Base-by-base conservation (phyloP, 2,113 vertebrate species). In the Synchiropus splendidus region DNA sequence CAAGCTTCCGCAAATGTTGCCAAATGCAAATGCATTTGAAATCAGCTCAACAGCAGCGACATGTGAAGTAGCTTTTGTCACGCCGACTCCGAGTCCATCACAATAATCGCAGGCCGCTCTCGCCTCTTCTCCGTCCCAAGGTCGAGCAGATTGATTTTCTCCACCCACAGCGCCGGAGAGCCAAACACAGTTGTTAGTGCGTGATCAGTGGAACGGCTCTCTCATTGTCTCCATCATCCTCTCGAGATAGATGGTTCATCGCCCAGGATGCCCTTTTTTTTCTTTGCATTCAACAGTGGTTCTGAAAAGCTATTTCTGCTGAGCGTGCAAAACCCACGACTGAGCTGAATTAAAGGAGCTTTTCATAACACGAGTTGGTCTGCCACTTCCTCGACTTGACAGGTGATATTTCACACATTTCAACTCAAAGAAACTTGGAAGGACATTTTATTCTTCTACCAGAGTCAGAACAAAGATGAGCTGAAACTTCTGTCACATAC, bases 71-170 rank as follows among this genome's bases (percentile, higher is more conserved):
- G 64, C 51, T 68, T 64, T 44, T 0, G 9, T 37, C 21, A 52
- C 36, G 55, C 51, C 16, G 62, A 59, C 59, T 58, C 4, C 59
- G 50, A 57, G 68, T 68, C 73, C 49, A 48, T 64, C 61, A 64
- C 51, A 59, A 52, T 64, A 72, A 70, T 77, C 58, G 71, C 58
- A 63, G 66, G 51, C 12, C 2, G 35, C 48, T 72, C 64, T 60
- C 62, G 52, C 69, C 67, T 62, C 52, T 59, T 40, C n/a, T n/a
- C n/a, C n/a, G n/a, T 46, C 42, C 43, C 51, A 43, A 18, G 51
- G 64, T 61, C 41, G 36, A 54, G 43, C 21, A 39, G 60, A 76
- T 75, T 70, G 63, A 72, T 78, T 74, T 55, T 66, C 62, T 64
- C 57, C 64, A 48, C 54, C 64, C 59, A 61, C 61, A 33, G 51